Conservation (phyloP, 2,797 vertebrate genomes). For the Stomatorhinus walkeri region DNA sequence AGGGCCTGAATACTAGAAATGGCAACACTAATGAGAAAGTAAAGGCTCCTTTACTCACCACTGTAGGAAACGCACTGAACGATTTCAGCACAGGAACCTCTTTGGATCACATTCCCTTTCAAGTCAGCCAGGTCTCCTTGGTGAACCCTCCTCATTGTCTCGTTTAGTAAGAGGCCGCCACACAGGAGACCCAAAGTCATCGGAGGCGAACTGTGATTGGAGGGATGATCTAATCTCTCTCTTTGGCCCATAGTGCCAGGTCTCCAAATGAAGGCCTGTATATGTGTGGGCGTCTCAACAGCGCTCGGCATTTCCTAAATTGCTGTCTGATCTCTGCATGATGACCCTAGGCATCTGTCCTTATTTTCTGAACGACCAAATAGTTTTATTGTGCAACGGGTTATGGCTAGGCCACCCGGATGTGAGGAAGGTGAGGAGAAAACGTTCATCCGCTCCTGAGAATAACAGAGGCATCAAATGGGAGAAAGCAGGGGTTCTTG, state of each 20-base stretch:
- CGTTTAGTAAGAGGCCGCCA: not conserved
- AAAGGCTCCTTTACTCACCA: not conserved
- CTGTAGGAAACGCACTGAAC: not conserved
- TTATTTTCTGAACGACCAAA: not conserved
- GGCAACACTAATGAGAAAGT: not conserved
- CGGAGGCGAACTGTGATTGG: not conserved
- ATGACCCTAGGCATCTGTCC: not conserved
- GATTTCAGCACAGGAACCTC: not conserved
- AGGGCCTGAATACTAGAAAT: not conserved
- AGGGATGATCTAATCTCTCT: not conserved
- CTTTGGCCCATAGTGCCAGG: not conserved
- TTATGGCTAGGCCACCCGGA: not conserved
- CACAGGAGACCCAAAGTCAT: not conserved
- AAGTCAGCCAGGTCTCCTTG: not conserved
- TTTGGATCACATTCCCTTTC: not conserved
- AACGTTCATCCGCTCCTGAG: not conserved
- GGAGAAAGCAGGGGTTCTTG: not conserved
- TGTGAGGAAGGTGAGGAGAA: not conserved
- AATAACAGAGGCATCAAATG: not conserved
- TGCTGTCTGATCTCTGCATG: not conserved
- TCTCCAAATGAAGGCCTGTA: not conserved
- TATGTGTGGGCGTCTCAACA: not conserved
- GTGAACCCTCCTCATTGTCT: not conserved
- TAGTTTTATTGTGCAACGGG: not conserved
- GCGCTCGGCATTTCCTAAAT: constrained; percentile 9